phyloP scores from a whole-genome alignment of 2,888 invertebrate genomes.

The Cybosia mesomella region DNA sequence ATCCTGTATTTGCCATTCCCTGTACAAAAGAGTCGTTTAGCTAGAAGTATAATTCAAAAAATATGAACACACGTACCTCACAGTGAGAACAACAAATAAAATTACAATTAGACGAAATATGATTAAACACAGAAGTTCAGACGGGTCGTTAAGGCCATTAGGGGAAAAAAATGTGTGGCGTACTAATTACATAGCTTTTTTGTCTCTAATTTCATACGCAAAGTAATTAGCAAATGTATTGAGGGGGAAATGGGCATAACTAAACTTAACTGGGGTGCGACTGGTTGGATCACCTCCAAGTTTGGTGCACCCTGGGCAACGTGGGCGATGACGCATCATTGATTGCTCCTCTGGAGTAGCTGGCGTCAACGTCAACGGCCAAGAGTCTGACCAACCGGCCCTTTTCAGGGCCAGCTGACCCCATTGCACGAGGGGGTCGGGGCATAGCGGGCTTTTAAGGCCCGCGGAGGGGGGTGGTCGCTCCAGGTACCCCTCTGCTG shows the following conservation, averaged over 20 bases:
- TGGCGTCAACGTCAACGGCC: too few species aligned
- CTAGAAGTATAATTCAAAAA: neutral
- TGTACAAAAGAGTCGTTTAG: neutral
- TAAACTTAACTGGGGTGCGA: too few species aligned
- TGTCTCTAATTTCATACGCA: conserved; percentile 28
- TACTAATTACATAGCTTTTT: conserved; percentile 45
- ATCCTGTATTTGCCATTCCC: neutral
- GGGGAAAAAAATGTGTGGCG: conserved; percentile 25
- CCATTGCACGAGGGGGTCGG: too few species aligned
- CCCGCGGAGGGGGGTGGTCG: too few species aligned
- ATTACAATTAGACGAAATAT: conserved; percentile 22
- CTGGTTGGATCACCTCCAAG: too few species aligned
- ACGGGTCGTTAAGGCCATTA: conserved; percentile 29
- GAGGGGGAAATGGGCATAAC: conserved; percentile 3
- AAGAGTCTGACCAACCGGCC: too few species aligned
- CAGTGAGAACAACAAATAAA: conserved; percentile 19
- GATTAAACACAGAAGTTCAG: conserved; percentile 33
- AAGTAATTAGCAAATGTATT: conserved; percentile 35
- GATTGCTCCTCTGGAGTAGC: too few species aligned
- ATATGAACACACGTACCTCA: neutral
- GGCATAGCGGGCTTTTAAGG: too few species aligned
- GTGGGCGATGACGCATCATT: too few species aligned
- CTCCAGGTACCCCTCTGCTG: too few species aligned
- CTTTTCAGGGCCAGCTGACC: too few species aligned
- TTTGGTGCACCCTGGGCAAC: too few species aligned